Evolutionary conservation across 2,888 invertebrate genomes (phyloP).

Genomic region (Euplagia quadripunctaria): DNA sequence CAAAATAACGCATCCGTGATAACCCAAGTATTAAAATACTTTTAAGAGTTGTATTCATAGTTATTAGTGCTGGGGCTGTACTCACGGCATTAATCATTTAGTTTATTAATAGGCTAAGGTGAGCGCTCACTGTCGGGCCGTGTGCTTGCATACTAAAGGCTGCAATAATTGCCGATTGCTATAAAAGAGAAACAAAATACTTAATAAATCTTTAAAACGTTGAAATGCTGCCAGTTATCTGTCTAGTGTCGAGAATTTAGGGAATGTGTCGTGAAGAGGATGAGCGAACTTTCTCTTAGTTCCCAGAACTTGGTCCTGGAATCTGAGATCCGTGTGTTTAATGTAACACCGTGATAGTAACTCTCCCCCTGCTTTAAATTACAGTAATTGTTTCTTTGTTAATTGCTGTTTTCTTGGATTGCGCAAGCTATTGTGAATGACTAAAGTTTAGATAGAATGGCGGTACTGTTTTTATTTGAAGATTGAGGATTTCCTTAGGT

Average conservation of each 20-base stretch:
- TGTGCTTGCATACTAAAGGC: too few relatives aligned
- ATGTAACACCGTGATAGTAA: conserved; percentile 19
- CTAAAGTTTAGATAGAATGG: not conserved
- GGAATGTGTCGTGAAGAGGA: conserved; percentile 37
- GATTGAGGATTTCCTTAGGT: not conserved
- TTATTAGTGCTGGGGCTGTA: too few relatives aligned
- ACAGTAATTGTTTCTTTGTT: conserved; percentile 13
- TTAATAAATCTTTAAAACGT: too few relatives aligned
- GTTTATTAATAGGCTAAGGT: too few relatives aligned
- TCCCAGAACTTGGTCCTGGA: conserved; percentile 20
- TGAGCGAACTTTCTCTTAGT: conserved; percentile 28
- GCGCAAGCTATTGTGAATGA: conserved; percentile 21
- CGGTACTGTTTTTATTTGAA: not conserved
- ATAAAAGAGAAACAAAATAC: too few relatives aligned
- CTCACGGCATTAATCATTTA: too few relatives aligned
- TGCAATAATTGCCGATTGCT: too few relatives aligned
- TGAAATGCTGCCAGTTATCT: conserved; percentile 12
- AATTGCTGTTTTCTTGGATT: conserved; percentile 48
- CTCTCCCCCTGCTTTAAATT: conserved; percentile 2
- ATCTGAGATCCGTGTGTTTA: conserved; percentile 24
- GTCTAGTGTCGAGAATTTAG: conserved; percentile 1
- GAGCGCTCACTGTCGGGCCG: too few relatives aligned
- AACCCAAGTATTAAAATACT: too few relatives aligned
- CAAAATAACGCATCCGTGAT: too few relatives aligned
- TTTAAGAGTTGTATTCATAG: too few relatives aligned